Conservation (phyloP, 2,113 vertebrate species). For the Neodon shergylaensis region DNA sequence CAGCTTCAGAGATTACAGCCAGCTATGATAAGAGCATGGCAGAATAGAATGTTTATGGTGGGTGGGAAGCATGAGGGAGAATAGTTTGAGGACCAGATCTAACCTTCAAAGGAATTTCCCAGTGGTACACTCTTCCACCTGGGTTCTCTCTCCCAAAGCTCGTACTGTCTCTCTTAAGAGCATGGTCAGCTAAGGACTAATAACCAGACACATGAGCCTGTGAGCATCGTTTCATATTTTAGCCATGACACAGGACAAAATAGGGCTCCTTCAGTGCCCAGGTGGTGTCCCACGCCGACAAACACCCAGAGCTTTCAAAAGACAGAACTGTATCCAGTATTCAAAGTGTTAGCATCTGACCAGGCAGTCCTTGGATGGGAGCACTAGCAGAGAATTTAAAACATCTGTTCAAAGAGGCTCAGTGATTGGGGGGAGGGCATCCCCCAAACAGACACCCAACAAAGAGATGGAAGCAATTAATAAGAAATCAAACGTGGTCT, state of each 20-base stretch:
- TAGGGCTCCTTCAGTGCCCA: not conserved
- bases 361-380: not conserved
- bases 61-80: not conserved
- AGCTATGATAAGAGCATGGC: not conserved
- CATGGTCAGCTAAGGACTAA: no score
- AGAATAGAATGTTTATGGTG: not conserved
- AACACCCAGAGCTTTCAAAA: not conserved
- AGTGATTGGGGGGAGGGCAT: not conserved
- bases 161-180: not conserved
- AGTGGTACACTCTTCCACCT: not conserved
- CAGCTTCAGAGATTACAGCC: not conserved
- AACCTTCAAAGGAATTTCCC: not conserved
- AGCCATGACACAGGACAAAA: not conserved
- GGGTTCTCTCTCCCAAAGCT: not conserved
- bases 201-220: not conserved
- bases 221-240: not conserved
- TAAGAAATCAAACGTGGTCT: constrained; percentile 5
- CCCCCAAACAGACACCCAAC: not conserved
- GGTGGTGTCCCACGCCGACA: not conserved
- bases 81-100: not conserved
- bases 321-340: not conserved
- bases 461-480: constrained; percentile 20
- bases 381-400: not conserved
- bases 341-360: not conserved
- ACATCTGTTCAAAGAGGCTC: not conserved